Percentiles rank a stretch among this genome's conserved stretches.
Evolutionary conservation across 64 coral and sea anemone genomes (phyloP).

Genomic region (Hydrozoanthus tunicans): DNA sequence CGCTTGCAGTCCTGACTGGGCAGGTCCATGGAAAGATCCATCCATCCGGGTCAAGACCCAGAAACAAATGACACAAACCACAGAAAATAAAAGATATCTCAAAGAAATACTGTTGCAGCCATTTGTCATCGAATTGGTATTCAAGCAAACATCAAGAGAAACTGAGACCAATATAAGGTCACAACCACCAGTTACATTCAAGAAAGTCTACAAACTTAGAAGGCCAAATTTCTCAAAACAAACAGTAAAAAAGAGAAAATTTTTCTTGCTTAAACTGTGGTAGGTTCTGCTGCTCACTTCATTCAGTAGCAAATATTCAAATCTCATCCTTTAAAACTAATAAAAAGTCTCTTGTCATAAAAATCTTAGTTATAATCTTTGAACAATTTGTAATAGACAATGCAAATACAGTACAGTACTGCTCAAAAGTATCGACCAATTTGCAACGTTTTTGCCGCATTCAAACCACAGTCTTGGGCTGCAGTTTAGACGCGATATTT

Average conservation of each 20-base stretch:
- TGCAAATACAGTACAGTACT: no score
- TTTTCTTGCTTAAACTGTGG: neutral
- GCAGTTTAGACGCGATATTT: no score
- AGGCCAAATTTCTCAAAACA: no score
- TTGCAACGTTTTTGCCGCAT: no score
- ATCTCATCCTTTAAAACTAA: no score
- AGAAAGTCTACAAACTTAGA: neutral
- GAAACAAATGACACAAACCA: constrained; percentile 1
- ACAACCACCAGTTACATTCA: neutral
- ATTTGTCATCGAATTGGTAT: neutral
- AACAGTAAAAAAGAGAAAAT: neutral
- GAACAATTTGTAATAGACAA: no score
- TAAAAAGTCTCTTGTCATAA: no score
- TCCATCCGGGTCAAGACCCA: neutral
- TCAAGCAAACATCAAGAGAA: neutral
- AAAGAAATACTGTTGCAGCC: neutral
- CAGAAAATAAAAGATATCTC: neutral
- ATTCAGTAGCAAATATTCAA: no score
- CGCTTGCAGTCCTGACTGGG: neutral
- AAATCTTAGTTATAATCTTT: no score
- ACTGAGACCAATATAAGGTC: neutral
- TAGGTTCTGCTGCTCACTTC: no score
- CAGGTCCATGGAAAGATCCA: neutral
- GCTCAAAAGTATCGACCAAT: no score
- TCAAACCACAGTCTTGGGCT: no score